Evolutionary conservation across 2,888 invertebrate species (phyloP).

Genomic region (Omphaloscelis lunosa): DNA sequence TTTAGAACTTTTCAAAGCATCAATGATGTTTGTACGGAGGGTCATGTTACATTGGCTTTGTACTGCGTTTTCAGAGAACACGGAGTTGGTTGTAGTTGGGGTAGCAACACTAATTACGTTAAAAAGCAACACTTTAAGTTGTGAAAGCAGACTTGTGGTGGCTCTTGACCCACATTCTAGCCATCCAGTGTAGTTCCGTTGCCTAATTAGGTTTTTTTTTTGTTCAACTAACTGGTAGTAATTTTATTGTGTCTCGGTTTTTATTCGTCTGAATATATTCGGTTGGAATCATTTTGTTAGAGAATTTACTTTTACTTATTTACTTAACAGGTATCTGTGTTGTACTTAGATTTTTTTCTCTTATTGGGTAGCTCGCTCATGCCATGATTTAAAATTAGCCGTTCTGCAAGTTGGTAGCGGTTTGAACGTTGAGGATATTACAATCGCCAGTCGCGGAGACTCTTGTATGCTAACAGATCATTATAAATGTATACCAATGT

Average conservation of each 20-base stretch:
- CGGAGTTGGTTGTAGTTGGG: constrained; percentile 72
- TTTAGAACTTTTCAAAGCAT: constrained; percentile 36
- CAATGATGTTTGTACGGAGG: constrained; percentile 6
- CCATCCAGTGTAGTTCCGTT: constrained; percentile 50
- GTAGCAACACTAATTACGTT: constrained; percentile 86
- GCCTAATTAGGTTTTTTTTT: constrained; percentile 57
- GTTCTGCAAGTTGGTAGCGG: neutral
- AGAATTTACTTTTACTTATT: neutral
- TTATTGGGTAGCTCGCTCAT: neutral
- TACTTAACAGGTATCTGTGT: neutral
- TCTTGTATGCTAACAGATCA: neutral
- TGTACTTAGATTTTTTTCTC: neutral
- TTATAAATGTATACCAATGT: neutral
- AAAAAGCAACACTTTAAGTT: constrained; percentile 83
- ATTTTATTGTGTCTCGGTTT: constrained; percentile 54
- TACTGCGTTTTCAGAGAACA: constrained; percentile 71
- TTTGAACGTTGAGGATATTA: neutral
- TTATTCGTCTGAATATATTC: constrained; percentile 39
- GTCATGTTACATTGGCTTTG: constrained; percentile 64
- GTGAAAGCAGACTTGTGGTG: constrained; percentile 73
- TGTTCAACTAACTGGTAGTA: constrained; percentile 40
- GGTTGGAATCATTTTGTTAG: constrained; percentile 14
- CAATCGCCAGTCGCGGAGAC: neutral
- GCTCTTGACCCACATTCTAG: constrained; percentile 75
- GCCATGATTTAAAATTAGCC: neutral